Evolutionary conservation across 2,113 vertebrate genomes (phyloP).

Genomic region (Cynocephalus volans): DNA sequence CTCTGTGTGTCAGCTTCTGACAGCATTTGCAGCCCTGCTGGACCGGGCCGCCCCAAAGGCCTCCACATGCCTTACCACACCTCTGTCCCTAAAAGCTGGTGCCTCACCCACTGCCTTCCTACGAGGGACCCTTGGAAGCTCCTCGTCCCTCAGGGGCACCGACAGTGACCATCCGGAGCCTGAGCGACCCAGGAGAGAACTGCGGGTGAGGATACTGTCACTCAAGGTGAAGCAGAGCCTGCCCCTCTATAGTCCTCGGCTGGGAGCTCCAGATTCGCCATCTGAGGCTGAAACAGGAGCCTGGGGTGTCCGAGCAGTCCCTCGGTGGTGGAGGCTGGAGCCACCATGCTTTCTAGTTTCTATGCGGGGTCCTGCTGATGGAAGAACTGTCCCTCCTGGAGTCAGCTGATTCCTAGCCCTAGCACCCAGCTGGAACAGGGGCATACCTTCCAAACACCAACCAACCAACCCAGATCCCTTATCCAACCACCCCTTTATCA

Average conservation of each 20-base stretch:
- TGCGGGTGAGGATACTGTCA: not conserved
- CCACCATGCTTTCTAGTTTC: accelerated
- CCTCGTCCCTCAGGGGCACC: not conserved
- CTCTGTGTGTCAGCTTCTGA: not conserved
- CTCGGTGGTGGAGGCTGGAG: accelerated
- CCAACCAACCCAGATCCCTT: not conserved
- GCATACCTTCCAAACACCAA: not conserved
- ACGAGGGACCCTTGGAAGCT: not conserved
- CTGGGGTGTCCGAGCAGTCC: not conserved
- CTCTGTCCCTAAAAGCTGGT: accelerated
- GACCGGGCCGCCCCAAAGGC: not conserved
- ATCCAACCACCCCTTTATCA: accelerated
- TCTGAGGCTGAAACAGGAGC: accelerated
- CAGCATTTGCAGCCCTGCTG: not conserved
- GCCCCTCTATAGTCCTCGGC: accelerated
- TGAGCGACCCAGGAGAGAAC: not conserved
- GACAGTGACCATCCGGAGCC: not conserved
- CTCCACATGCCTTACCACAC: not conserved
- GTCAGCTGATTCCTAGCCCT: accelerated
- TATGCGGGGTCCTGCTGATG: not conserved
- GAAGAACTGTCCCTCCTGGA: accelerated
- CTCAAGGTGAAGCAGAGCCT: not conserved
- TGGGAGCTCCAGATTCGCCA: not conserved
- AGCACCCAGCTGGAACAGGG: accelerated
- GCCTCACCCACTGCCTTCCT: not conserved